These are phyloP conservation scores for Chitala chitala DNA, from an alignment of 2,113 vertebrate genomes.

Conservation along the genomic window DNA sequence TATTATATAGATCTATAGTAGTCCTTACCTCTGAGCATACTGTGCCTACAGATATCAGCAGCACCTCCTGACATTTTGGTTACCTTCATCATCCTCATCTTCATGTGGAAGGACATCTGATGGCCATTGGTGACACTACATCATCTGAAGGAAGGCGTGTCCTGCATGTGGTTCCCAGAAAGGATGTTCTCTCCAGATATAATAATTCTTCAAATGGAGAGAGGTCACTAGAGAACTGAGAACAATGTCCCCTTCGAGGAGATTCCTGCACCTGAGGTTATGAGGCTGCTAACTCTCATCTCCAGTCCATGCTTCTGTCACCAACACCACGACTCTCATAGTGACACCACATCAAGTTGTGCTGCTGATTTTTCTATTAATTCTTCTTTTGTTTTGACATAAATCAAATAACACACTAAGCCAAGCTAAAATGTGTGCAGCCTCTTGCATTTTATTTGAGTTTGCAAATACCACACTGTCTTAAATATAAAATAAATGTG, in stretches of 20 bases:
- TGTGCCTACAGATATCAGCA: background rate
- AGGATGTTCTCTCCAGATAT: background rate
- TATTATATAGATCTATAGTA: too few species aligned
- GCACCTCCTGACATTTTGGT: background rate
- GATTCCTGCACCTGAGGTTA: conserved; percentile 6
- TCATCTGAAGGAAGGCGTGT: background rate
- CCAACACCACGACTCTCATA: background rate
- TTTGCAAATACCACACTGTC: too few species aligned
- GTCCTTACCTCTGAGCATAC: too few species aligned
- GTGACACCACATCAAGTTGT: background rate
- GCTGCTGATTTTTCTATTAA: background rate
- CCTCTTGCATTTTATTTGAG: too few species aligned
- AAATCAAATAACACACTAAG: background rate
- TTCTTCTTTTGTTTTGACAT: background rate
- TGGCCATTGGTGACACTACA: background rate
- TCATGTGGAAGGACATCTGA: background rate
- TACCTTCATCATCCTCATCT: background rate
- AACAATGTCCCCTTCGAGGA: conserved; percentile 11
- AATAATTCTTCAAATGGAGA: background rate
- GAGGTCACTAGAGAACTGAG: background rate
- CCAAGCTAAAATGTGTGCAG: too few species aligned
- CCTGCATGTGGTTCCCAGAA: background rate
- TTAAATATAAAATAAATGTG: too few species aligned
- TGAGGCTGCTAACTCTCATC: background rate
- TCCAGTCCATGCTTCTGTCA: background rate